Evolutionary conservation across 1,140 invertebrate species (phyloP), one percentile per base, ranked within the genome.

Genomic region (Drosophila navojoa): DNA sequence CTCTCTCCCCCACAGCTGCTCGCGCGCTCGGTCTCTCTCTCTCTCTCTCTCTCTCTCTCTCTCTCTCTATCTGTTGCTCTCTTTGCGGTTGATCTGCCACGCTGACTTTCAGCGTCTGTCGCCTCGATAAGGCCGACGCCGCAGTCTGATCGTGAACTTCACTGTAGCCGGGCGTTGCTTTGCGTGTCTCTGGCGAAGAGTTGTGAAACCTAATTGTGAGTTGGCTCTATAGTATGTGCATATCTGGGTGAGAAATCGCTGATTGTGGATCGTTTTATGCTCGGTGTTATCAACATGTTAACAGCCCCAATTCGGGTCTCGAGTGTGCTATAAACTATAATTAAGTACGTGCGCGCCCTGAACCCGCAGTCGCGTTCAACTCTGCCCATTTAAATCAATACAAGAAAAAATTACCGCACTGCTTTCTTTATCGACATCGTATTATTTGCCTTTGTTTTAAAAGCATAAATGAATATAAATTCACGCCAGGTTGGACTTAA

Each of bases 301-400:
- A 72, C 49, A 72, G 44, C 57, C 25, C 16, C 32, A 45, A 53
- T 53, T 67, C 19, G 61, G 22, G 62, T 38, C 38, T 44, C 29
- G n/a, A 61, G 47, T 57, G 57, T 73, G 64, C 38, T 55, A 61
- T 73, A 69, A 73, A 73, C 64, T 50, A 61, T 55, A 73, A 73
- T 73, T 73, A 73, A 61, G 27, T 44, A 69, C 57, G 52, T 68
- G 52, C 50, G 50, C 49, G 11, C 11, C 22, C 9, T 13, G 11
- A 3, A 25, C 5, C 16, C n/a, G 4, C 25, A 11, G 4, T 25
- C 6, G 52, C 62, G 27, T 42, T 67, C 57, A 55, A 16, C 57
- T 25, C 35, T 32, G 22, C 40, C 35, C 54, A 61, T 73, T 73
- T 81, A 79, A 47, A 86, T 70, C 82, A 81, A 86, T 85, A 86